Percentiles rank a stretch among this genome's conserved stretches.
phyloP scores from a whole-genome alignment of 2,888 invertebrate species.

The Cantharis flavilabris region DNA sequence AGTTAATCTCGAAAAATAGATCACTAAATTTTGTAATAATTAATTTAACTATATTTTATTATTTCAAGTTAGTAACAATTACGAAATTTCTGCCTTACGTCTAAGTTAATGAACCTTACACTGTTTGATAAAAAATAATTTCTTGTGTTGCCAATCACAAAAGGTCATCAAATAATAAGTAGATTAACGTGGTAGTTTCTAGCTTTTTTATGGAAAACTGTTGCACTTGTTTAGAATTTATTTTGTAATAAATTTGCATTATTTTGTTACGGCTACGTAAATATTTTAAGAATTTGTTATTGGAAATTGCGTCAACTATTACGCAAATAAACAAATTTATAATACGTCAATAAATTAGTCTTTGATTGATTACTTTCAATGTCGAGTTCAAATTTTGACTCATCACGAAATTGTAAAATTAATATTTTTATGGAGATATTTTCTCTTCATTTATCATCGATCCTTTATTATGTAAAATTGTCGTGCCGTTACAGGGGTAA shows the following conservation, averaged over 20 bases:
- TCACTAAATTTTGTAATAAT: neutral
- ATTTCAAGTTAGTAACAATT: neutral
- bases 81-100: neutral
- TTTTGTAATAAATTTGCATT: neutral
- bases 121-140: neutral
- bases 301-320: neutral
- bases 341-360: neutral
- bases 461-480: neutral
- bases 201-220: neutral
- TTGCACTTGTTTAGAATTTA: neutral
- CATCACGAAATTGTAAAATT: neutral
- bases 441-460: neutral
- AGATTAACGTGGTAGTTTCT: neutral
- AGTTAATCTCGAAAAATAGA: neutral
- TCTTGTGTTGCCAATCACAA: neutral
- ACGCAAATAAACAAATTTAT: neutral
- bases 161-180: neutral
- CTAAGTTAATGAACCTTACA: neutral
- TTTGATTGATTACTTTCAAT: neutral
- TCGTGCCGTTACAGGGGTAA: neutral
- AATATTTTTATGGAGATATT: neutral
- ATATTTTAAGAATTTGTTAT: neutral
- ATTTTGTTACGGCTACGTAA: neutral
- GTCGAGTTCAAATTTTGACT: neutral
- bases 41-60: neutral